Evolutionary conservation across 2,113 vertebrate genomes (phyloP), one percentile per base, ranked within the genome.

Genomic region (Calypte anna): DNA sequence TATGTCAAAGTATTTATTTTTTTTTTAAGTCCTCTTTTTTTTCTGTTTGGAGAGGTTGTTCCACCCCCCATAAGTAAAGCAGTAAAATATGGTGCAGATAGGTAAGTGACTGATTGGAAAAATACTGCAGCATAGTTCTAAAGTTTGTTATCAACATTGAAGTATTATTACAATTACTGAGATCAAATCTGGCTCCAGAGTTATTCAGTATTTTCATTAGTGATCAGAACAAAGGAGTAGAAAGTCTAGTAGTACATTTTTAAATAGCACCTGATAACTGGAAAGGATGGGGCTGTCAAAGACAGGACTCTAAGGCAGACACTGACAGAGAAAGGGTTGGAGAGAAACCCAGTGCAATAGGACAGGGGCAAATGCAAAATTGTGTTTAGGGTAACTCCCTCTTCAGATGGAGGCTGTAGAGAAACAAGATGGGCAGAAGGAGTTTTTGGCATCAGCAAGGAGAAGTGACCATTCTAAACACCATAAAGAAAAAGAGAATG

Each of bases 61-160:
- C 8, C 33, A n/a, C 38, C 55, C 27, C 33, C 10, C 31, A 3
- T 38, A 55, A 55, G 18, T 9, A 31, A 55, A 51, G 23, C 5
- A 78, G 27, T 64, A 72, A 46, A 46, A 30, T 74, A 7, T 0
- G 0, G 2, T 38, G 0, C 27, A 73, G 43, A 3, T 78, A 15
- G 8, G 4, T 50, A 17, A 48, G 3, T 2, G 1, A 38, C 22
- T 46, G 31, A 30, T 30, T 31, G 64, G 20, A 50, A 77, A 63
- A 85, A 54, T 22, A 55, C 15, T n/a, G 16, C 16, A 64, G 14
- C 10, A 11, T 28, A n/a, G 6, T 46, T 59, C 5, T 22, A 10
- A 69, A 50, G 6, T 38, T 64, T 53, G 19, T 46, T 78, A 25
- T 7, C 5, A 78, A 40, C 77, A 50, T 59, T 22, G 7, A 73